Evolutionary conservation across 2,113 vertebrate genomes (phyloP), one percentile per base, ranked within the genome.

Genomic region (Cricetomys ansorgei): DNA sequence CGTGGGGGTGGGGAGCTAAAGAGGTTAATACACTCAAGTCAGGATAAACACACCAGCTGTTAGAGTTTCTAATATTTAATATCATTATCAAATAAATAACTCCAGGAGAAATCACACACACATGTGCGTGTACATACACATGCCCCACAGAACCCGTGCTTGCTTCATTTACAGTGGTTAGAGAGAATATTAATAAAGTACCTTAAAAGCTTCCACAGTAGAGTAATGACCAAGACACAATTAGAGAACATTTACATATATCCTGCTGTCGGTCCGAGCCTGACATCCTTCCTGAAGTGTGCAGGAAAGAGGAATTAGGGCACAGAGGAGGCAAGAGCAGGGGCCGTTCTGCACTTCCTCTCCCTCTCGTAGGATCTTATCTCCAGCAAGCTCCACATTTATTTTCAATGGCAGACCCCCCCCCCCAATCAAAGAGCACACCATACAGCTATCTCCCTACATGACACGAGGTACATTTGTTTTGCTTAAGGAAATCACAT

Each of bases 11-110:
- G n/a, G n/a, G n/a, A n/a, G 98, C 98, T 98, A 98, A 99, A 99
- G 99, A 99, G 99, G 98, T 99, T 99, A 99, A 99, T 99, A 99
- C 99, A 99, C 98, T 99, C 98, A 98, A 99, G 99, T 99, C 99
- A 98, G 99, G 98, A 99, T 99, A 99, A 99, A 99, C 98, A 99
- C 98, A 98, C 99, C 99, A 99, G 99, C 99, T 99, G 99, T 99
- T 99, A 98, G 98, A 98, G 97, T 98, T 99, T 99, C 98, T 99
- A 98, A 98, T 99, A 99, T 99, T 99, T 99, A 99, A 99, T 98
- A 98, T 98, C 98, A 98, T 98, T 98, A 99, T 98, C 98, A 98
- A 98, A 98, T 98, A 98, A 98, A 98, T 98, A 98, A 97, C 98
- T 98, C 97, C 72, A 94, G 92, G 97, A 98, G 98, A 98, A 98